These are phyloP conservation scores for Thaumatotibia leucotreta DNA, from an alignment of 1,140 invertebrate species.

Conservation along the genomic window DNA sequence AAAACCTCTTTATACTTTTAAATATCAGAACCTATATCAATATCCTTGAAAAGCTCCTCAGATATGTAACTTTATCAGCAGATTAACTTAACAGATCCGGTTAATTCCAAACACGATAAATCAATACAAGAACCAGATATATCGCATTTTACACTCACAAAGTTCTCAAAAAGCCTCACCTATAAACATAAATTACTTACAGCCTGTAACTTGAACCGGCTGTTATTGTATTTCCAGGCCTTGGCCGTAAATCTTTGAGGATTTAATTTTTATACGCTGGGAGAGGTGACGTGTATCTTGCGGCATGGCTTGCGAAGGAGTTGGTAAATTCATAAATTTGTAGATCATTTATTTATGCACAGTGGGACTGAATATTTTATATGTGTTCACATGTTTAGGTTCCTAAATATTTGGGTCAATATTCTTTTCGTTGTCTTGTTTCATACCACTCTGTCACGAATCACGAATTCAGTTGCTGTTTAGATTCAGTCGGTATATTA, in stretches of 20 bases:
- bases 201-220: slow-evolving; percentile 52
- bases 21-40: no score
- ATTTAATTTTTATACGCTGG: slow-evolving; percentile 64
- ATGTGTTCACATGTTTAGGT: no score
- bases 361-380: no score
- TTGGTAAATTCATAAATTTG: slow-evolving; percentile 13
- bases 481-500: no score
- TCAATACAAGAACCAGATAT: slow-evolving; percentile 29
- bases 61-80: no score
- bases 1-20: no score
- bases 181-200: slow-evolving; percentile 53
- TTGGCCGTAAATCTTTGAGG: slow-evolving; percentile 56
- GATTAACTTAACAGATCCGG: not conserved
- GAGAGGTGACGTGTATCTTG: slow-evolving; percentile 41
- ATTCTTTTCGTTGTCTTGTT: no score
- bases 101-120: not conserved
- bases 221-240: slow-evolving; percentile 71
- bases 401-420: no score
- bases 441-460: no score
- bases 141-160: slow-evolving; percentile 42
- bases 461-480: no score
- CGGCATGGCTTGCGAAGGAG: slow-evolving; percentile 15
- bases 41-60: no score
- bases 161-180: slow-evolving; percentile 28
- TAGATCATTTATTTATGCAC: not conserved